A percentile compares a stretch with the other conserved stretches of the same genome.
phyloP scores from a whole-genome alignment of 2,113 vertebrate species.

The Dromas ardeola region DNA sequence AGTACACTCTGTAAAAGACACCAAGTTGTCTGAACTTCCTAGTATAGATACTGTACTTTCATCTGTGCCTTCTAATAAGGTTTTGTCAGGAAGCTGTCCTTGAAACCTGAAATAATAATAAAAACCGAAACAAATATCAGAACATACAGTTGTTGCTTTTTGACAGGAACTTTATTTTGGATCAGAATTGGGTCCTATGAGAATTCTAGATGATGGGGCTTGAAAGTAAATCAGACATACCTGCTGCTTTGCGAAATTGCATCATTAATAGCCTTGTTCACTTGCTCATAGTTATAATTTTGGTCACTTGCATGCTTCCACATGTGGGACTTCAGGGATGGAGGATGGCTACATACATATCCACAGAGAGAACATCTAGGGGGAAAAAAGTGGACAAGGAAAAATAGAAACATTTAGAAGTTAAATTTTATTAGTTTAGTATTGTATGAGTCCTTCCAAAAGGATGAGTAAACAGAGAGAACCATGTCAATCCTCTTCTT shows the following conservation, averaged over 20 bases:
- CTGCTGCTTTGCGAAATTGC: slow-evolving; percentile 95
- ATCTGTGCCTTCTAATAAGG: slow-evolving; percentile 50
- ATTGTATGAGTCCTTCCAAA: background rate
- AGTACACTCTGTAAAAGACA: slow-evolving; percentile 54
- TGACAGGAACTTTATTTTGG: background rate
- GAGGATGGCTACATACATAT: slow-evolving; percentile 96
- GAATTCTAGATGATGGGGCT: background rate
- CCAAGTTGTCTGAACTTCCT: slow-evolving; percentile 70
- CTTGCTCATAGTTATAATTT: slow-evolving; percentile 99
- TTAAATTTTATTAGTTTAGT: background rate
- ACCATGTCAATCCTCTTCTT: background rate
- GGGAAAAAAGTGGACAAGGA: background rate
- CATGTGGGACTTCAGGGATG: slow-evolving; percentile 98
- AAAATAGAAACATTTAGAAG: background rate
- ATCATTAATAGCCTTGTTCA: slow-evolving; percentile 97
- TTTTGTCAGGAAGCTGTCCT: slow-evolving; percentile 69
- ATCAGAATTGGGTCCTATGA: background rate
- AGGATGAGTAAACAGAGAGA: background rate
- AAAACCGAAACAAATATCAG: background rate
- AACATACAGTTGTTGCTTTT: background rate
- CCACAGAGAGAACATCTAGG: slow-evolving; percentile 94
- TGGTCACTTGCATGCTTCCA: slow-evolving; percentile 99
- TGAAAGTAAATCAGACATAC: slow-evolving; percentile 64
- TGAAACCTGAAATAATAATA: slow-evolving; percentile 67
- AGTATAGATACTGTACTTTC: slow-evolving; percentile 50